Base-by-base conservation (phyloP, 2,113 vertebrate genomes). In the Aspiorhynchus laticeps region DNA sequence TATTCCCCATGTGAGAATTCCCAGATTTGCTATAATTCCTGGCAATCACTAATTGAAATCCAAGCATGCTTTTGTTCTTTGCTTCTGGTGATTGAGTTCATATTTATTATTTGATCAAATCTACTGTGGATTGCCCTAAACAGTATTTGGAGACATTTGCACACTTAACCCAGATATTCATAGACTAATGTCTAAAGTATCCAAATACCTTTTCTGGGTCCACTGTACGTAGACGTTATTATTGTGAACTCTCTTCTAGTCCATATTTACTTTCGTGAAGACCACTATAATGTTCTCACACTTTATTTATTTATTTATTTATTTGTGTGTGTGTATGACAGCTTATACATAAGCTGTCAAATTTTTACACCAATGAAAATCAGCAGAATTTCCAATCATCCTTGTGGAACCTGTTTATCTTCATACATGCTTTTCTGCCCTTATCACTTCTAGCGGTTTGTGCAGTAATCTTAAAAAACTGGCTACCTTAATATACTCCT, bases 1-100 rank as follows among this genome's bases (percentile, higher is more conserved):
- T 17, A 36, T 73, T 84, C 85, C 82, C 87, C 7, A n/a, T 8
- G 4, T 17, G 10, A 61, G 41, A 9, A n/a, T 75, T 88, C 76
- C 77, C 28, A 26, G n/a, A 61, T 53, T 7, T 41, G 3, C n/a
- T 9, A 26, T 26, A 2, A 11, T 36, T 74, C 14, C 12, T 1
- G 7, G 8, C 2, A 15, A 36, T 38, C 6, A 14, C 71, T n/a
- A 74, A n/a, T 2, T 56, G 24, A 14, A 61, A 41, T 74, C 7
- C 5, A 26, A 38, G 12, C 12, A 56, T 73, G 17, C 61, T 12
- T 73, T 53, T 19, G 0, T 61, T 61, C 2, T 31, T 21, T 17
- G 3, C 7, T 14, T 53, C 17, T 56, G 78, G 7, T 17, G 24
- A 61, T 43, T 12, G 24, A 43, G 12, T 15, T 41, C 7, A 63